These are phyloP conservation scores for Globicephala melas DNA, from an alignment of 2,113 vertebrate species.

Conservation along the genomic window DNA sequence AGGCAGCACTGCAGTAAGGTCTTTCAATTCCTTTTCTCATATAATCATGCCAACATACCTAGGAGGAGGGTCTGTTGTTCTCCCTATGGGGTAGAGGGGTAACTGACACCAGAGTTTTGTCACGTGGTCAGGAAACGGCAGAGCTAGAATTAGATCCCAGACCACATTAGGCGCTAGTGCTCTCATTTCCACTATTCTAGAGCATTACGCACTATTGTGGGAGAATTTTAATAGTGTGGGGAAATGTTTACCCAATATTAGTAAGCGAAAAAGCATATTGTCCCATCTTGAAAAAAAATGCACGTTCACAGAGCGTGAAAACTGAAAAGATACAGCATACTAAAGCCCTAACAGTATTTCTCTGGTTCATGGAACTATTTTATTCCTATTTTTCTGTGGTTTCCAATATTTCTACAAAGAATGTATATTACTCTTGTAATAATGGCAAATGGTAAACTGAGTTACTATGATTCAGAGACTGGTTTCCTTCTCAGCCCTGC, in stretches of 20 bases:
- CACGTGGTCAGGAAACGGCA: background rate
- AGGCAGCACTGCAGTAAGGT: background rate
- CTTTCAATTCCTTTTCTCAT: background rate
- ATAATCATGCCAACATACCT: background rate
- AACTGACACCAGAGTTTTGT: background rate
- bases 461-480: background rate
- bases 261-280: background rate
- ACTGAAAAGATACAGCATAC: background rate
- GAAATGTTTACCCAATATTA: background rate
- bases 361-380: background rate
- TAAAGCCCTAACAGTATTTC: background rate
- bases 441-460: background rate
- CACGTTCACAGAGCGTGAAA: background rate
- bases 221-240: background rate
- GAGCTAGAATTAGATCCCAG: background rate
- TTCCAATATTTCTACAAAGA: background rate
- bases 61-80: background rate
- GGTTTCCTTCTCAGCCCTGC: background rate
- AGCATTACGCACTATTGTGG: background rate
- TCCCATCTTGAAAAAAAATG: background rate
- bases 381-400: background rate
- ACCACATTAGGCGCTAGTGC: background rate
- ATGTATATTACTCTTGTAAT: background rate
- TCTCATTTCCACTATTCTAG: background rate
- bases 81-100: accelerated